These are phyloP conservation scores for Sylvilagus bachmani DNA, from an alignment of 2,113 vertebrate species.

Conservation along the genomic window DNA sequence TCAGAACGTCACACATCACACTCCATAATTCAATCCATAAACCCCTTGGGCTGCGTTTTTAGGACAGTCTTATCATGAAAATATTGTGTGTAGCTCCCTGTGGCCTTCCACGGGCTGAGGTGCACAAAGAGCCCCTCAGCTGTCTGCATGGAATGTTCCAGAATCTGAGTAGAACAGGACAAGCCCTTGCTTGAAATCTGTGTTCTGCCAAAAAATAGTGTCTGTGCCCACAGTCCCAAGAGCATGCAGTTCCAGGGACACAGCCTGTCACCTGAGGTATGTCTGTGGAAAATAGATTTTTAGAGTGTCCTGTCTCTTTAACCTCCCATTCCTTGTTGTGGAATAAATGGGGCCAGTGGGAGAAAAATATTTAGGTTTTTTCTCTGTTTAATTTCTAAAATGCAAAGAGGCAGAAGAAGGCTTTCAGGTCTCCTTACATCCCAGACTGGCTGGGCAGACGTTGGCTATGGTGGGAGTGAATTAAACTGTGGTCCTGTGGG, in stretches of 20 bases:
- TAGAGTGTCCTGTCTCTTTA: conserved; percentile 80
- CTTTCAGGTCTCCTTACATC: conserved; percentile 66
- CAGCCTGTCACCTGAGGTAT: conserved; percentile 72
- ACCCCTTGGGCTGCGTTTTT: conserved; percentile 79
- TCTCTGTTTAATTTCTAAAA: conserved; percentile 75
- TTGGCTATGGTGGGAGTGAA: conserved; percentile 71
- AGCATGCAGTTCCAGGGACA: conserved; percentile 78
- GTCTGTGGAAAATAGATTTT: conserved; percentile 77
- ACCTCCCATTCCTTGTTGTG: conserved; percentile 80
- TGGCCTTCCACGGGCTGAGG: conserved; percentile 70
- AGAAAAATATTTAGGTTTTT: conserved; percentile 53
- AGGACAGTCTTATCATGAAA: conserved; percentile 81
- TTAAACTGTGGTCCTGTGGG: conserved; percentile 52
- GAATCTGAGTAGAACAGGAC: conserved; percentile 83
- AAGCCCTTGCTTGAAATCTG: conserved; percentile 84
- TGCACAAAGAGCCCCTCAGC: conserved; percentile 72
- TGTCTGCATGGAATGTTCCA: conserved; percentile 82
- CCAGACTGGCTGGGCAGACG: conserved; percentile 47
- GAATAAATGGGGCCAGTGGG: conserved; percentile 59
- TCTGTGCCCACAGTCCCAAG: conserved; percentile 79
- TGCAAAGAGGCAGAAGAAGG: conserved; percentile 69
- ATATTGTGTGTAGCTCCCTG: conserved; percentile 70
- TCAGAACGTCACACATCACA: conserved; percentile 72
- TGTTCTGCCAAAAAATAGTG: conserved; percentile 85
- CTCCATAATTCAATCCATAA: conserved; percentile 84